Conservation (phyloP, 35 echinoderm and acorn worm species). For the Ophioderma brevispina region DNA sequence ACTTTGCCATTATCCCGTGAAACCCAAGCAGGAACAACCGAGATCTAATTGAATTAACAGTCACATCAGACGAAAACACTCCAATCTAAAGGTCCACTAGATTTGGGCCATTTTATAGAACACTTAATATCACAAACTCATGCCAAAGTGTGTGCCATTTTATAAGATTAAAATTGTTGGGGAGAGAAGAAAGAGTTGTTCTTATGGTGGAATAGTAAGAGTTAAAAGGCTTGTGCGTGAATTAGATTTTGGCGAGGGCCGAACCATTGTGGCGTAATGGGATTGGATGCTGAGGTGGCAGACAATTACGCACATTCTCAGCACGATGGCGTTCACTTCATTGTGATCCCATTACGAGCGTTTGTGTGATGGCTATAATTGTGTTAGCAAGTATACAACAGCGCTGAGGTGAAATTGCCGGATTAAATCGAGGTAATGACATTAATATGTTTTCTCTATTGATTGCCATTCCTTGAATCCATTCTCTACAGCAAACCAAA, state of each 20-base stretch:
- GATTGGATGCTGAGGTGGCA: neutral
- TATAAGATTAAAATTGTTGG: too few relatives aligned
- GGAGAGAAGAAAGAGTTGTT: too few relatives aligned
- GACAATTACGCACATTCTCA: neutral
- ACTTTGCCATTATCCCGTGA: neutral
- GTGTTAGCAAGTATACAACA: conserved; percentile 10
- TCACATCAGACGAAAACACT: neutral
- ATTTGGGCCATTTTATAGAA: neutral
- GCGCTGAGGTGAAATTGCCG: conserved; percentile 11
- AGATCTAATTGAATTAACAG: neutral
- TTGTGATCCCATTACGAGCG: conserved; percentile 17
- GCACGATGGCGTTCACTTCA: neutral
- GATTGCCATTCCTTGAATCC: conserved; percentile 4
- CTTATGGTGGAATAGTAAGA: too few relatives aligned
- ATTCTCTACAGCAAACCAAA: too few relatives aligned
- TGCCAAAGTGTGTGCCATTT: too few relatives aligned
- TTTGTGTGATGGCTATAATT: conserved; percentile 27
- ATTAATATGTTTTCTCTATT: conserved; percentile 1
- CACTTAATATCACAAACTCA: too few relatives aligned
- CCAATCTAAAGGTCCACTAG: conserved; percentile 1
- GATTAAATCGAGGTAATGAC: conserved; percentile 29
- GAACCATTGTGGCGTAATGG: neutral
- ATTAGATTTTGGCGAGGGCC: too few relatives aligned
- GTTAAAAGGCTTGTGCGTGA: too few relatives aligned
- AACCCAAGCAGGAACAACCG: neutral